phyloP scores from a whole-genome alignment of 2,113 vertebrate genomes.

The Solea solea region DNA sequence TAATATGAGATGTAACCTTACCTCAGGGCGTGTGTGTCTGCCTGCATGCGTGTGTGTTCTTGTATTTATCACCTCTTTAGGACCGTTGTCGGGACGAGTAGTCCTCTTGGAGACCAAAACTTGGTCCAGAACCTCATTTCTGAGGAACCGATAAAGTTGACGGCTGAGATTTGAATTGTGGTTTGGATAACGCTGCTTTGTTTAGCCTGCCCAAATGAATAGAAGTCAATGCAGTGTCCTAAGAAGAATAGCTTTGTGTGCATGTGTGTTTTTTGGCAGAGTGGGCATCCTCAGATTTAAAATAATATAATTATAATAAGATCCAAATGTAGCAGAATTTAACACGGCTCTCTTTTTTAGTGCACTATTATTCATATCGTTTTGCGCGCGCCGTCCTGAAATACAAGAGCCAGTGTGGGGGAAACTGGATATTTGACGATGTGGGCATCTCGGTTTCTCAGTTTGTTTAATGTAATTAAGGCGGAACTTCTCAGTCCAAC shows the following conservation, averaged over 20 bases:
- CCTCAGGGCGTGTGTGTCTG: neutral
- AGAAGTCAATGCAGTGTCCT: too few species aligned
- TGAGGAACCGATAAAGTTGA: too few species aligned
- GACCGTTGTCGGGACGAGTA: too few species aligned
- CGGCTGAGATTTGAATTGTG: too few species aligned
- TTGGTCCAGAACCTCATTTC: too few species aligned
- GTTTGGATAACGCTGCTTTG: too few species aligned
- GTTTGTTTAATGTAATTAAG: slow-evolving; percentile 57
- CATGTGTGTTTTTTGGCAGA: slow-evolving; percentile 61
- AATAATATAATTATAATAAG: slow-evolving; percentile 24
- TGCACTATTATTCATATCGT: slow-evolving; percentile 2
- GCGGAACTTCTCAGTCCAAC: slow-evolving; percentile 12
- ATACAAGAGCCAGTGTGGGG: slow-evolving; percentile 1
- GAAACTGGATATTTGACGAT: slow-evolving; percentile 30
- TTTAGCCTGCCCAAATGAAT: too few species aligned
- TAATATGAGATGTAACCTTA: slow-evolving; percentile 58
- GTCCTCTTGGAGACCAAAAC: too few species aligned
- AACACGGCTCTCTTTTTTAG: slow-evolving; percentile 32
- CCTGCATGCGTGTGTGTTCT: slow-evolving; percentile 30
- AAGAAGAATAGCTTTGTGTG: slow-evolving; percentile 16
- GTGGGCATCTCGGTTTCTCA: slow-evolving; percentile 25
- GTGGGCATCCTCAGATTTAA: slow-evolving; percentile 21
- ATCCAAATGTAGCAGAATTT: slow-evolving; percentile 49
- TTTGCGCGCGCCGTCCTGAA: slow-evolving; percentile 5
- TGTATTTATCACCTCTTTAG: too few species aligned